These are phyloP conservation scores for Seriola quinqueradiata DNA, from an alignment of 2,113 vertebrate species.

Conservation along the genomic window DNA sequence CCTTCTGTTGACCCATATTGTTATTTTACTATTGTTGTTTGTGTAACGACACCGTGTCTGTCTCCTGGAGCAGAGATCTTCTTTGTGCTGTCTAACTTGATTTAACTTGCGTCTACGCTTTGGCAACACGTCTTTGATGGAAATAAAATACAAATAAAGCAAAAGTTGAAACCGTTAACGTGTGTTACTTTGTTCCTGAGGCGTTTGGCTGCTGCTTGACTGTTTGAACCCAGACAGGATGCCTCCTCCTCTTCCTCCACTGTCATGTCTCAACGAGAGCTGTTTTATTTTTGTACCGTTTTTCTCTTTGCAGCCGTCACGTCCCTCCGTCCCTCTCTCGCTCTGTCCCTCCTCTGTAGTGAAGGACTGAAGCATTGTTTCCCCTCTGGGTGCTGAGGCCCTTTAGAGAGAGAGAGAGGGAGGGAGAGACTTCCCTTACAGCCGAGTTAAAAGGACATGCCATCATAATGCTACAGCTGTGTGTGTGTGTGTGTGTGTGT, in stretches of 20 bases:
- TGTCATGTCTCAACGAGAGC: neutral
- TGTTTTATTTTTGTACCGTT: neutral
- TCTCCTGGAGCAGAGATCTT: no score
- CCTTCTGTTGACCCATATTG: no score
- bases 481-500: slow-evolving; percentile 14
- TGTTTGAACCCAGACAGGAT: slow-evolving; percentile 14
- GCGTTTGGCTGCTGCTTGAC: neutral
- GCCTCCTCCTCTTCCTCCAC: slow-evolving; percentile 12
- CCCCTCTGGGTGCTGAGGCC: slow-evolving; percentile 33
- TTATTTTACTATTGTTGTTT: no score
- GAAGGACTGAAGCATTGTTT: neutral
- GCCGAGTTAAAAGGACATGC: slow-evolving; percentile 49
- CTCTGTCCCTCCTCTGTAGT: neutral
- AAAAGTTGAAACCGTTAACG: no score
- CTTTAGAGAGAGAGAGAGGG: slow-evolving; percentile 16
- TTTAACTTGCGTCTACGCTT: no score
- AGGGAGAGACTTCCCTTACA: slow-evolving; percentile 1
- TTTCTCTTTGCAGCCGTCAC: neutral
- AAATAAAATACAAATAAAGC: no score
- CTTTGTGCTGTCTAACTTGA: no score
- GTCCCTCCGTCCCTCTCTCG: neutral
- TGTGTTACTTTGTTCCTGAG: no score
- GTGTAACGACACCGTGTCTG: no score
- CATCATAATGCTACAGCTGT: slow-evolving; percentile 9
- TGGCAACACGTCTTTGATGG: no score